Evolutionary conservation across 92 coral and sea anemone species (phyloP).

Genomic region (Phenganax stokvisi): DNA sequence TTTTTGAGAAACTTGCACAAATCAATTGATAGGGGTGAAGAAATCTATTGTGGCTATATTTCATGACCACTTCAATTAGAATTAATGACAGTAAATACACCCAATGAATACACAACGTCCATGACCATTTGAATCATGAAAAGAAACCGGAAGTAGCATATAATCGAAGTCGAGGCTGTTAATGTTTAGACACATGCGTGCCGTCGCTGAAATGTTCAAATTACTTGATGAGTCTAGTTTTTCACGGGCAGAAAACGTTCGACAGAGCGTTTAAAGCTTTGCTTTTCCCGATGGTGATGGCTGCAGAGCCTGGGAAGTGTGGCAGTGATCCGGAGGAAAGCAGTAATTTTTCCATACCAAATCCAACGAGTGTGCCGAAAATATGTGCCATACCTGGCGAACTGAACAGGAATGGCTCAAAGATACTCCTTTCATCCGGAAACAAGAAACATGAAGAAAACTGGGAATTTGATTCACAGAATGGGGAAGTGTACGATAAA

Average conservation of each 20-base stretch:
- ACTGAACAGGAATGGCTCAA: constrained; percentile 37
- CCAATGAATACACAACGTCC: no score
- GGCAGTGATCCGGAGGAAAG: constrained; percentile 20
- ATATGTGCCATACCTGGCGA: constrained; percentile 44
- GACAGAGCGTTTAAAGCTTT: constrained; percentile 69
- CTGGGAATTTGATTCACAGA: constrained; percentile 32
- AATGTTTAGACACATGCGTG: constrained; percentile 37
- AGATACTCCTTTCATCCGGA: constrained; percentile 36
- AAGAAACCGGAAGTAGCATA: constrained; percentile 24
- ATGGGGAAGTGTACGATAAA: constrained; percentile 24
- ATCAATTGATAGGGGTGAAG: no score
- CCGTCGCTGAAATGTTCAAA: constrained; percentile 19
- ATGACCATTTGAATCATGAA: not conserved
- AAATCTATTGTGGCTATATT: no score
- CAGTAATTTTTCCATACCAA: constrained; percentile 73
- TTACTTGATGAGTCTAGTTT: constrained; percentile 66
- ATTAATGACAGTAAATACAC: no score
- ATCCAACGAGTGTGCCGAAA: constrained; percentile 52
- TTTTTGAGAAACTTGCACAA: no score
- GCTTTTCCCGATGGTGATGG: constrained; percentile 92
- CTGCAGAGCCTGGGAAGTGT: constrained; percentile 58
- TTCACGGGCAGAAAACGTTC: constrained; percentile 75
- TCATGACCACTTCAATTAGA: no score
- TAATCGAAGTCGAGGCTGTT: constrained; percentile 34
- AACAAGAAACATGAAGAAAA: constrained; percentile 46